phyloP scores from a whole-genome alignment of 2,888 invertebrate genomes.

The Drosophila tripunctata region DNA sequence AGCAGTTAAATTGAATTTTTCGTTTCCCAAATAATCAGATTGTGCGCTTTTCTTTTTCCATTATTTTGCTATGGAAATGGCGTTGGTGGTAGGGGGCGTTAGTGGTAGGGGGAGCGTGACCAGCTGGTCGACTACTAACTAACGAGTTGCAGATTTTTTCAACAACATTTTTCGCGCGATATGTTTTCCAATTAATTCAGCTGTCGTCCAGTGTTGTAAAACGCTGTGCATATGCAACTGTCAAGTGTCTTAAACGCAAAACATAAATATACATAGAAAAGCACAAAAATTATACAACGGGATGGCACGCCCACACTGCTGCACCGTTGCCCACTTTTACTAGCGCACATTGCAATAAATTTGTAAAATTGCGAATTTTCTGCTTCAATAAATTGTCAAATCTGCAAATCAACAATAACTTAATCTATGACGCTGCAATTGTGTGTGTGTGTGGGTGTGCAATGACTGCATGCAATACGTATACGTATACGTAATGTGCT shows the following conservation, averaged over 20 bases:
- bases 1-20: constrained; percentile 71
- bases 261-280: constrained; percentile 16
- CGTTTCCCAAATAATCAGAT: constrained; percentile 52
- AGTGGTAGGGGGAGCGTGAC: neutral
- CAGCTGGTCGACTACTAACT: neutral
- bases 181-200: constrained; percentile 61
- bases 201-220: constrained; percentile 49
- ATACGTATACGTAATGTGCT: constrained; percentile 60
- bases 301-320: constrained; percentile 12
- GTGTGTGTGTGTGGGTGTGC: constrained; percentile 1
- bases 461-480: constrained; percentile 36
- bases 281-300: constrained; percentile 20
- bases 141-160: constrained; percentile 19
- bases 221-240: constrained; percentile 39
- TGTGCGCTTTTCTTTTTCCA: neutral
- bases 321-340: neutral
- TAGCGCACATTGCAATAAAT: constrained; percentile 60
- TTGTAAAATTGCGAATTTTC: constrained; percentile 68
- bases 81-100: too few relatives aligned
- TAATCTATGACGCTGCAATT: constrained; percentile 40
- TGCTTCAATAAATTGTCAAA: constrained; percentile 69
- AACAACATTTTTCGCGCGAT: constrained; percentile 27
- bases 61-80: too few relatives aligned
- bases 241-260: constrained; percentile 30
- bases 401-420: constrained; percentile 68